Evolutionary conservation across 2,797 vertebrate species (phyloP), one percentile per base, ranked within the genome.

Genomic region (Sebastes alutus): DNA sequence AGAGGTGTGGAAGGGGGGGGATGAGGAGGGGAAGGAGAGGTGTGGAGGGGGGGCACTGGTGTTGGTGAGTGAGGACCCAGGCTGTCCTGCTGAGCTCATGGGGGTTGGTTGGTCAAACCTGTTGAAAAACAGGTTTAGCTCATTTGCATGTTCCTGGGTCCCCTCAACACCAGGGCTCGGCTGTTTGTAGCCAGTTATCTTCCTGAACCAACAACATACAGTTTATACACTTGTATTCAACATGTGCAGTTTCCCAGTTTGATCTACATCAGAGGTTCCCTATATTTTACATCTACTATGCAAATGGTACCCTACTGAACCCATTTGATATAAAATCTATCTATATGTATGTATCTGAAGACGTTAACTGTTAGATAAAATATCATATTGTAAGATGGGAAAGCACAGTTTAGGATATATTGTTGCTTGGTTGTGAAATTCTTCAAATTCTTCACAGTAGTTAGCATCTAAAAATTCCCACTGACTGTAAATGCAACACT

Each of bases 401-500:
- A 30, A 22, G 22, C 6, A 23, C 38, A 59, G 23, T 74, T 59
- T 25, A 32, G 2, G 14, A 13, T 6, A 67, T 12, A 25, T 2
- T 18, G 7, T 13, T 25, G 18, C 3, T 27, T 59, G 5, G 29
- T 23, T 66, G n/a, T 25, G 6, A 29, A 59, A 74, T 4, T 18
- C 46, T 60, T 60, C 5, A 66, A 49, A 49, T 52, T 49, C 42
- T 12, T 12, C n/a, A 4, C 2, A 27, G 16, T 2, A 16, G 27
- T 1, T 16, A 0, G 3, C 25, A 0, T 8, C 6, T 9, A 5
- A 55, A 35, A n/a, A 10, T 13, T 46, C 16, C 6, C 20, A 13
- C 7, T 22, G 20, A 18, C 49, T 4, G 6, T 14, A 27, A 52
- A 46, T 7, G 61, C 1, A 23, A 63, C 86, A 70, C 72, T 93